Evolutionary conservation across 2,113 vertebrate species (phyloP).

Genomic region (Cephalopterus ornatus): DNA sequence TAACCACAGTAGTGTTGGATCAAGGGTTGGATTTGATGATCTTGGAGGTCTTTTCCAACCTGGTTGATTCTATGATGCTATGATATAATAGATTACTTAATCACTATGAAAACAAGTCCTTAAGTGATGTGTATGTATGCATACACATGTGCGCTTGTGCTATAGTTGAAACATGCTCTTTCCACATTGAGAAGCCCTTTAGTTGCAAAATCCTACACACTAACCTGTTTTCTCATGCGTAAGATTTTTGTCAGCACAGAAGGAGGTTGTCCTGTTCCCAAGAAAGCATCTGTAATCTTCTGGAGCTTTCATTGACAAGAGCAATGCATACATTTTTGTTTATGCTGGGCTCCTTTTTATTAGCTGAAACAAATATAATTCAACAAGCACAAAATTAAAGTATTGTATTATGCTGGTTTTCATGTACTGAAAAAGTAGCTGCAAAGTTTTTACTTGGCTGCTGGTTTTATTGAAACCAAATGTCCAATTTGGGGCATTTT

Average conservation of each 20-base stretch:
- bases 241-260: neutral
- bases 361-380: neutral
- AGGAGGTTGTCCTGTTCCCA: neutral
- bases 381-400: neutral
- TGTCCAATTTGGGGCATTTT: neutral
- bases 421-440: neutral
- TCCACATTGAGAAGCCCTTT: neutral
- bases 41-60: too few species aligned
- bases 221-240: neutral
- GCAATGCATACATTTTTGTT: neutral
- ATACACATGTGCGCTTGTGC: neutral
- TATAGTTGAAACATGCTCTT: neutral
- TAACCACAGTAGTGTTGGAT: too few species aligned
- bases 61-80: too few species aligned
- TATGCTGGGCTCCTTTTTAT: neutral
- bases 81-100: neutral
- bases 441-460: neutral
- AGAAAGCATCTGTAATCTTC: neutral
- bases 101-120: neutral
- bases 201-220: neutral
- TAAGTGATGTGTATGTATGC: neutral
- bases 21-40: too few species aligned
- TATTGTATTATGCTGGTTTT: neutral
- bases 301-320: neutral
- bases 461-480: neutral